Evolutionary conservation across 2,888 invertebrate genomes (phyloP).

Genomic region (Stegana nigrithorax): DNA sequence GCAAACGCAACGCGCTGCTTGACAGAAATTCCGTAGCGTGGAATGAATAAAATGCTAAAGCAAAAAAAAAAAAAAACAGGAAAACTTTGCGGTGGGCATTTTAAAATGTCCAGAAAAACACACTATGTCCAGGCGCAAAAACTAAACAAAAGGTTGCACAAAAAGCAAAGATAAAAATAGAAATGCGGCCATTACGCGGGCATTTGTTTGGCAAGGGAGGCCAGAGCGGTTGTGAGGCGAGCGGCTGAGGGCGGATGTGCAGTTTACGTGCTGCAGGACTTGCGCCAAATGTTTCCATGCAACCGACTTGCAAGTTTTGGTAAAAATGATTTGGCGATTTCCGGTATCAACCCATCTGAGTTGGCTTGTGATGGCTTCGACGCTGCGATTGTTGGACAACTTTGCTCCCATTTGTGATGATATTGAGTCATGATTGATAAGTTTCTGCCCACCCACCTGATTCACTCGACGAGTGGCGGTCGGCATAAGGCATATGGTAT

Average conservation of each 20-base stretch:
- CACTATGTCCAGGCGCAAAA: background rate
- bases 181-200: too few relatives aligned
- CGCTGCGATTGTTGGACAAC: too few relatives aligned
- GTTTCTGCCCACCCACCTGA: too few relatives aligned
- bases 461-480: too few relatives aligned
- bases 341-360: too few relatives aligned
- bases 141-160: background rate
- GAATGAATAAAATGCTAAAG: background rate
- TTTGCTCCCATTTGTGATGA: too few relatives aligned
- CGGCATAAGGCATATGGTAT: too few relatives aligned
- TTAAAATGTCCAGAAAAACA: conserved; percentile 15
- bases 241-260: background rate
- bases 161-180: background rate
- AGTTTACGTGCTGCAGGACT: conserved; percentile 3
- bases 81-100: conserved; percentile 8
- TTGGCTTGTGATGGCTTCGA: too few relatives aligned
- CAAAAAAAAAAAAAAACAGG: conserved; percentile 2
- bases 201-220: too few relatives aligned
- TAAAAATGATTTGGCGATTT: too few relatives aligned
- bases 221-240: too few relatives aligned
- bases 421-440: too few relatives aligned
- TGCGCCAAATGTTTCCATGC: conserved; percentile 11
- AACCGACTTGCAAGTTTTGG: background rate
- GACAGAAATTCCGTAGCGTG: background rate
- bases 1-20: background rate